A percentile compares a stretch with the other conserved stretches of the same genome.
Evolutionary conservation across 2,888 invertebrate genomes (phyloP).

Genomic region (Philereme vetulata): DNA sequence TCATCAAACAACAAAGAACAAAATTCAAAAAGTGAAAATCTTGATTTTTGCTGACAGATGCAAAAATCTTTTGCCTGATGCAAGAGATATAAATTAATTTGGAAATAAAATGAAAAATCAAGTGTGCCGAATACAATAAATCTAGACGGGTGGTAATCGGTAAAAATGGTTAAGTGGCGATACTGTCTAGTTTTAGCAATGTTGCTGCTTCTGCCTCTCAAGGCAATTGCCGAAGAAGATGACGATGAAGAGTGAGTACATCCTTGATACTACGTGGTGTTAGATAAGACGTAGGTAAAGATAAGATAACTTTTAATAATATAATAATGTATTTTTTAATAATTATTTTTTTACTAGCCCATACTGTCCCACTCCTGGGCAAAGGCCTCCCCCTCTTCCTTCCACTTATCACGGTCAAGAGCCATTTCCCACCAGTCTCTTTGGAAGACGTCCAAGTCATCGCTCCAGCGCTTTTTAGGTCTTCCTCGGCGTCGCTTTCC

Average conservation of each 20-base stretch:
- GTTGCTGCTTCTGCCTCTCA: conserved; percentile 62
- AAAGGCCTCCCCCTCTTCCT: too few species aligned
- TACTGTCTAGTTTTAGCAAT: conserved; percentile 61
- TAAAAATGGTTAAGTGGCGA: conserved; percentile 73
- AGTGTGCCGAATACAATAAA: conserved; percentile 57
- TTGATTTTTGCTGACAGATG: conserved; percentile 60
- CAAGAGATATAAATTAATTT: conserved; percentile 50
- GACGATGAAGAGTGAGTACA: conserved; percentile 65
- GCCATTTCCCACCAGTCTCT: too few species aligned
- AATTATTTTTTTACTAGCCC: too few species aligned
- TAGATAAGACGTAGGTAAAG: too few species aligned
- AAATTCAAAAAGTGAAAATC: conserved; percentile 69
- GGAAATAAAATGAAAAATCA: conserved; percentile 73
- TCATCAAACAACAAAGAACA: conserved; percentile 53
- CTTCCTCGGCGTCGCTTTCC: too few species aligned
- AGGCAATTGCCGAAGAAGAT: conserved; percentile 52
- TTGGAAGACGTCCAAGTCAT: too few species aligned
- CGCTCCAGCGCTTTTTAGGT: too few species aligned
- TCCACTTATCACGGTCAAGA: too few species aligned
- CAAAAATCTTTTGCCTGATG: conserved; percentile 49
- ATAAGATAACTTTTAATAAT: too few species aligned
- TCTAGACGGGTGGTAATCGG: conserved; percentile 38
- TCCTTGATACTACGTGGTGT: not conserved
- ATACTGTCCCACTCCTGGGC: too few species aligned
- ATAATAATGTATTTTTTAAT: too few species aligned